These are phyloP conservation scores for Daktulosphaira vitifoliae DNA, from an alignment of 1,140 invertebrate species.

Conservation along the genomic window DNA sequence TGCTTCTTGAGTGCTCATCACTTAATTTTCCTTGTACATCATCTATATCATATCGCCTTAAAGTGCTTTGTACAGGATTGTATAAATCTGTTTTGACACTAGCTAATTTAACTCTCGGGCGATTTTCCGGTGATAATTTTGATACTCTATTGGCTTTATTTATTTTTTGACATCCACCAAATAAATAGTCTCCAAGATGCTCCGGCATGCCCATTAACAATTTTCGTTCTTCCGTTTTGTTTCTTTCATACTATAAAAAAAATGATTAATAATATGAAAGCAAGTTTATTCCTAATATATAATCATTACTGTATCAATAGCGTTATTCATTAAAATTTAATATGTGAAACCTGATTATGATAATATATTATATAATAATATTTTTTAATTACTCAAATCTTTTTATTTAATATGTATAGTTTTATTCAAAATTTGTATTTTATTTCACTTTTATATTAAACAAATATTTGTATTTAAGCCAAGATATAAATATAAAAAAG, in stretches of 20 bases:
- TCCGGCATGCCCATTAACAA: not conserved
- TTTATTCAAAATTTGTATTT: too few species aligned
- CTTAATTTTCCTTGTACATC: conserved; percentile 3
- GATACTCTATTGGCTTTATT: not conserved
- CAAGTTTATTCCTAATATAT: too few species aligned
- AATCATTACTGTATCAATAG: too few species aligned
- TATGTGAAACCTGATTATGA: too few species aligned
- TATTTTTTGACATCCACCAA: not conserved
- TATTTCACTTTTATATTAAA: too few species aligned
- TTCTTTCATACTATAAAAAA: not conserved
- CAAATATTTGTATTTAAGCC: too few species aligned
- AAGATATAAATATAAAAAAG: too few species aligned
- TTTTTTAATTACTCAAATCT: too few species aligned
- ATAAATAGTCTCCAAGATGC: not conserved
- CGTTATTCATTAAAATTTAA: too few species aligned
- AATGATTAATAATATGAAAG: too few species aligned
- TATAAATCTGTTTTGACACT: not conserved
- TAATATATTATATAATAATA: too few species aligned
- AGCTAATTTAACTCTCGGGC: not conserved
- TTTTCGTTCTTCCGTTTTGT: not conserved
- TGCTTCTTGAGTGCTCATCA: not conserved
- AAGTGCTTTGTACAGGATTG: not conserved
- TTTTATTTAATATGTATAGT: too few species aligned
- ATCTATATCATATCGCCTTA: not conserved
- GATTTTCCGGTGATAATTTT: not conserved